These are phyloP conservation scores for Tanypteryx hageni DNA, from an alignment of 2,888 invertebrate species.

Conservation along the genomic window DNA sequence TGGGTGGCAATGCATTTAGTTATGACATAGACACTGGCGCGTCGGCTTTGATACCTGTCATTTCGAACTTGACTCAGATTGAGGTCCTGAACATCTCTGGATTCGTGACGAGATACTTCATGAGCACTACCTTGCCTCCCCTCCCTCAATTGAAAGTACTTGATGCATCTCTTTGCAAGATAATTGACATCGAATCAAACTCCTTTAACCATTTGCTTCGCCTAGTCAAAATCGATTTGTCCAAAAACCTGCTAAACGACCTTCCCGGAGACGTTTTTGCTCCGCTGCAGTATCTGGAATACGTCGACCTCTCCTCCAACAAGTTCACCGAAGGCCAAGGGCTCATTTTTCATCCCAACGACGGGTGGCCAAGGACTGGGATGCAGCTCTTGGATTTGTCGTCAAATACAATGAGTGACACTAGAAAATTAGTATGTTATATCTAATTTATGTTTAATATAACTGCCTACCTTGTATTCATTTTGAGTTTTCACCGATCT, in stretches of 20 bases:
- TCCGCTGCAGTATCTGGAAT: conserved; percentile 13
- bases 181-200: background rate
- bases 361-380: background rate
- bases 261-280: background rate
- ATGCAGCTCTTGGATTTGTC: conserved; percentile 24
- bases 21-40: background rate
- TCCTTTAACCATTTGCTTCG: background rate
- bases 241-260: background rate
- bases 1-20: conserved; percentile 10
- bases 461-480: background rate
- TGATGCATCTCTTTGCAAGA: background rate
- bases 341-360: background rate
- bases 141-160: conserved; percentile 2
- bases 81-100: conserved; percentile 41
- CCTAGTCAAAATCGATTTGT: conserved; percentile 33
- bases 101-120: background rate
- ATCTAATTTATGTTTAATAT: background rate
- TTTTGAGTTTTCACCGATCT: background rate
- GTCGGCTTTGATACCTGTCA: background rate
- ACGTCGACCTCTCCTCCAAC: conserved; percentile 65
- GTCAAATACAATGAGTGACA: background rate
- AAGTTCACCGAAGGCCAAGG: conserved; percentile 36
- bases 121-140: background rate
- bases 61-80: background rate
- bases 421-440: conserved; percentile 8